Evolutionary conservation across 2,888 invertebrate genomes (phyloP).

Genomic region (Myopa testacea): DNA sequence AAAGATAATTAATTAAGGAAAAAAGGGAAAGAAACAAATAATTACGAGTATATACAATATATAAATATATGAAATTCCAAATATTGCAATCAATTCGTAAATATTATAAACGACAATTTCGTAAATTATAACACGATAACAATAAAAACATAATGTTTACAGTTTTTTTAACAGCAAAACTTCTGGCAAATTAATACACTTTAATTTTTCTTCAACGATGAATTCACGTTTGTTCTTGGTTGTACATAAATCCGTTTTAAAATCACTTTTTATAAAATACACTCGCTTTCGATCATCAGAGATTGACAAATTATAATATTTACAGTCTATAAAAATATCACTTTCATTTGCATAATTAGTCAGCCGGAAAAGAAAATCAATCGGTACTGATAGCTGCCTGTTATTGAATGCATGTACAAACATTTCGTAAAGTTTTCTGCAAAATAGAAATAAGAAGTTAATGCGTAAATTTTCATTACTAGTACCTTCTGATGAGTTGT

Average conservation of each 20-base stretch:
- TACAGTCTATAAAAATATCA: constrained; percentile 55
- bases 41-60: too few species aligned
- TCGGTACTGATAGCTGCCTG: constrained; percentile 70
- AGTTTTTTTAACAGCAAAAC: constrained; percentile 60
- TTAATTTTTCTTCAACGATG: constrained; percentile 62
- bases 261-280: constrained; percentile 67
- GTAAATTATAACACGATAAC: not conserved
- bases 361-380: constrained; percentile 68
- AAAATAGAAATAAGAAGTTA: constrained; percentile 51
- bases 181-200: constrained; percentile 61
- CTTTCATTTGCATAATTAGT: constrained; percentile 55
- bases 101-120: too few species aligned
- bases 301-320: constrained; percentile 61
- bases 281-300: constrained; percentile 58
- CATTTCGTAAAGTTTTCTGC: constrained; percentile 70
- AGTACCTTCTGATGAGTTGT: constrained; percentile 69
- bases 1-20: too few species aligned
- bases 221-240: constrained; percentile 53
- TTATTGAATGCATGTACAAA: constrained; percentile 73
- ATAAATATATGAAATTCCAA: too few species aligned
- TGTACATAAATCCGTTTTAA: constrained; percentile 53
- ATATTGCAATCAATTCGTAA: too few species aligned
- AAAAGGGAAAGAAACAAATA: too few species aligned
- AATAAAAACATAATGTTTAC: constrained; percentile 36
- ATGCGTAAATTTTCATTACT: not conserved